Evolutionary conservation across 2,113 vertebrate species (phyloP).

Genomic region (Neolamprologus hecqui): DNA sequence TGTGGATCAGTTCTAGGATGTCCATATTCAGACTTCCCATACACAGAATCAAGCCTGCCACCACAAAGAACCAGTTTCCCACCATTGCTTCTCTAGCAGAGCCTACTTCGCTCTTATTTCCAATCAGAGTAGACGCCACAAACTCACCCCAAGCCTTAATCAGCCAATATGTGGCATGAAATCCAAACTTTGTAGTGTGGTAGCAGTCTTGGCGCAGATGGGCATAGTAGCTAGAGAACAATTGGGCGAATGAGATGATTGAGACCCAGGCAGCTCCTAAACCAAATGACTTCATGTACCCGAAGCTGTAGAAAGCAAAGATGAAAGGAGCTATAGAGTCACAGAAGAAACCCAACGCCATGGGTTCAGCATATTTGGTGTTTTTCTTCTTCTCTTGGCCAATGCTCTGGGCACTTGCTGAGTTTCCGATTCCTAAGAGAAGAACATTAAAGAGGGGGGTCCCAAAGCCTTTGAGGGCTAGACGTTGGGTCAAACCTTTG

Average conservation of each 20-base stretch:
- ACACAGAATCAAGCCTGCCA: conserved; percentile 67
- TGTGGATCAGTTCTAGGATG: conserved; percentile 78
- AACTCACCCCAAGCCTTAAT: conserved; percentile 84
- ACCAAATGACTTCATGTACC: conserved; percentile 71
- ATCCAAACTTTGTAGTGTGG: conserved; percentile 77
- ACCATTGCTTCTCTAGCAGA: conserved; percentile 69
- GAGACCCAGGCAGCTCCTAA: conserved; percentile 77
- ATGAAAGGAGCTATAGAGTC: conserved; percentile 77
- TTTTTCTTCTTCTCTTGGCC: conserved; percentile 86
- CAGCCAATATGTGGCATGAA: conserved; percentile 81
- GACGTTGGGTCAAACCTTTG: conserved; percentile 81
- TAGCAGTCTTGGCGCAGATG: conserved; percentile 79
- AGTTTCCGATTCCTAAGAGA: conserved; percentile 74
- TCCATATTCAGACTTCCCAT: conserved; percentile 75
- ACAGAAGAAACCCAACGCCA: conserved; percentile 82
- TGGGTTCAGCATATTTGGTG: conserved; percentile 85
- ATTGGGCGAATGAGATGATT: conserved; percentile 74
- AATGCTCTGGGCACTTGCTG: conserved; percentile 58
- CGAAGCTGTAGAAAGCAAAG: conserved; percentile 81
- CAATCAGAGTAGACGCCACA: conserved; percentile 49
- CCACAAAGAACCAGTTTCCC: conserved; percentile 83
- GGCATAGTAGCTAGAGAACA: conserved; percentile 81
- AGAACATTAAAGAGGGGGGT: conserved; percentile 84
- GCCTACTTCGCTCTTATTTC: not conserved
- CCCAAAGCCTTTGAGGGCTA: conserved; percentile 80